Evolutionary conservation across 2,888 invertebrate genomes (phyloP), one percentile per base, ranked within the genome.

Genomic region (Ctenicera cuprea): DNA sequence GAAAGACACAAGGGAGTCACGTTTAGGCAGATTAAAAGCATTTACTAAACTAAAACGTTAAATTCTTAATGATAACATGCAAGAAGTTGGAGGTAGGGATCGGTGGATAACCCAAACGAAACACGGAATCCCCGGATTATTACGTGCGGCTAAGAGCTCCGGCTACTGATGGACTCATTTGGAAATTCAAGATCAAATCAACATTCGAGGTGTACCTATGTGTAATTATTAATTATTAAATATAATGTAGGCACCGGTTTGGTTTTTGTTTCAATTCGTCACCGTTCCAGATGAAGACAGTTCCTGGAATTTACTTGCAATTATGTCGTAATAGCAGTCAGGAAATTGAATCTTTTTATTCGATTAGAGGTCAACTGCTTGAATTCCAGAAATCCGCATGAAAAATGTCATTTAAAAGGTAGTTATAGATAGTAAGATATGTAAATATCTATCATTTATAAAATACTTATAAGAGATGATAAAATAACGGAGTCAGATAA

Each of bases 11-110:
- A 50, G 50, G 22, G 14, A 30, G 22, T 54, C 57, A 70, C 62
- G 63, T 63, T 65, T 48, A 11, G 41, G 41, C 52, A 65, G 59
- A 65, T 71, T 52, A 54, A 57, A 54, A 54, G 26, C 65, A 41
- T 69, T 73, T 64, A 38, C 30, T 43, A 73, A 59, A 69, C 67
- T 57, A 57, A 54, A 59, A 59, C 38, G n/a, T 41, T 41, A 41
- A 59, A 59, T 38, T 59, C 59, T 59, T 43, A 7, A 38, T 66
- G 37, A 66, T 66, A 66, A 66, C 50, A 52, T 22, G 33, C 33
- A 66, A 66, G 20, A 65, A 65, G 54, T 16, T 22, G 22, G 41
- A 26, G 45, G 68, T 38, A 68, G 54, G 68, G 68, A 59, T 30
- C 33, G 3, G 16, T 57, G 66, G 57, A 41, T 30, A 30, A 26